Base-by-base conservation (phyloP, 2,797 vertebrate species). In the Heliangelus exortis region DNA sequence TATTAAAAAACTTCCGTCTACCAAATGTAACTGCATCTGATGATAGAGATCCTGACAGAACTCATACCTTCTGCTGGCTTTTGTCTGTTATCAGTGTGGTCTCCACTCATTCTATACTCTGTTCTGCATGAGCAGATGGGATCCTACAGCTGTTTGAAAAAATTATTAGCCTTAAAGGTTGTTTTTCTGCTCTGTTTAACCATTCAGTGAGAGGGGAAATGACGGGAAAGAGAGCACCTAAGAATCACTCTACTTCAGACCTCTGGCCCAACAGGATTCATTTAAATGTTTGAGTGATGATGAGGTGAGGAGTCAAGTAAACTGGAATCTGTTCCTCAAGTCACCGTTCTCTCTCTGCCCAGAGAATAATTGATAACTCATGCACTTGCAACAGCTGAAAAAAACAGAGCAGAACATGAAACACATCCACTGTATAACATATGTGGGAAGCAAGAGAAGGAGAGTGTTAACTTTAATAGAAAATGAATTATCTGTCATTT, bases 371-470 rank as follows among this genome's bases (percentile, higher is more conserved):
- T 96, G 97, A 97, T 97, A 97, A 82, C 87, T 93, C 62, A 85
- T 82, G 83, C 73, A 73, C 97, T 95, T 69, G 29, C 58, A 89
- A 62, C 98, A 98, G 98, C 98, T 98, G 98, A 97, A 97, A 97
- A 97, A 97, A 98, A 98, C 95, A 98, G 81, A 92, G 80, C 84
- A 83, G 85, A 89, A 94, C 95, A 92, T 87, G 93, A 88, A 96
- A 76, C 92, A 89, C 7, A 0, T 91, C 89, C 89, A 57, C 91
- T 86, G 85, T 94, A 45, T 90, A 91, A 87, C 92, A 90, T 94
- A 92, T 34, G 12, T 45, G 87, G 91, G 96, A 96, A 97, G 96
- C 50, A 68, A 94, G 93, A 91, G 58, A 90, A 95, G 90, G 90
- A 94, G 85, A 81, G 90, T 75, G 95, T 97, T 91, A 95, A 92